Percentiles rank a stretch among this genome's conserved stretches.
phyloP scores from a whole-genome alignment of 2,888 invertebrate species.

The Dryococelus australis region DNA sequence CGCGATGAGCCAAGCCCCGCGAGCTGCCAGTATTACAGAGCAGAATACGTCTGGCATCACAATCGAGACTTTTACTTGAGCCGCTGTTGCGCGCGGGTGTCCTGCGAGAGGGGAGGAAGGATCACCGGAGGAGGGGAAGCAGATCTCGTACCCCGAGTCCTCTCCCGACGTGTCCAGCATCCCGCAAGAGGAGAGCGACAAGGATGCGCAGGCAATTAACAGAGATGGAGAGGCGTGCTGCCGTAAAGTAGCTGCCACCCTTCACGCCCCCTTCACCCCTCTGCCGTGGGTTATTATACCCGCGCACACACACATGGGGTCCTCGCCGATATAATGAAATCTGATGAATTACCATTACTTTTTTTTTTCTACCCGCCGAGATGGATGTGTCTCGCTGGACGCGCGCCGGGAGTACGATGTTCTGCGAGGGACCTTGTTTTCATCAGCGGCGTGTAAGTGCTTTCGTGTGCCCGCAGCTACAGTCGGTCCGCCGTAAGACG shows the following conservation, averaged over 20 bases:
- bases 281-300: background rate
- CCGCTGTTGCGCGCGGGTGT: too few relatives aligned
- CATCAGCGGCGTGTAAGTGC: too few relatives aligned
- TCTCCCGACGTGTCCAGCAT: background rate
- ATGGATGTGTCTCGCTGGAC: too few relatives aligned
- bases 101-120: too few relatives aligned
- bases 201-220: background rate
- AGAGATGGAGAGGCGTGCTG: background rate
- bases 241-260: background rate
- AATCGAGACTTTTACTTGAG: too few relatives aligned
- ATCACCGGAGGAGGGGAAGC: background rate
- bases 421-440: too few relatives aligned
- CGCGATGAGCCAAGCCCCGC: too few relatives aligned
- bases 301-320: background rate
- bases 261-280: background rate
- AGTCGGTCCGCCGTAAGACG: too few relatives aligned
- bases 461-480: too few relatives aligned
- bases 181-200: background rate
- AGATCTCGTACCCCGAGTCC: background rate
- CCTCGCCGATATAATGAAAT: background rate
- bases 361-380: background rate
- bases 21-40: too few relatives aligned
- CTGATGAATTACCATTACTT: background rate
- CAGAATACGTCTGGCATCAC: too few relatives aligned
- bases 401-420: too few relatives aligned